Base-by-base conservation (phyloP, 2,888 invertebrate genomes). In the Phasia obesa region DNA sequence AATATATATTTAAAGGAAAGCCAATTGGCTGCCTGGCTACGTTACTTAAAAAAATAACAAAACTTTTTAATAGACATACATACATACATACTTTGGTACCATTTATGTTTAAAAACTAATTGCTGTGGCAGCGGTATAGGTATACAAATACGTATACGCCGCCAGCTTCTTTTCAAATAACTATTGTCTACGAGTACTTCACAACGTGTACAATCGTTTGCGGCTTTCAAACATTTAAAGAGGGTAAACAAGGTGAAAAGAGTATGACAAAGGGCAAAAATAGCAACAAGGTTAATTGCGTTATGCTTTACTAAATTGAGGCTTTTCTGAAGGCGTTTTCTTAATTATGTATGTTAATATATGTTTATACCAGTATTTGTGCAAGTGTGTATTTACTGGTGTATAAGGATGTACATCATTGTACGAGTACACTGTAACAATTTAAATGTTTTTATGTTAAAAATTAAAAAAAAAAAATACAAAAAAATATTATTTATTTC, bases 241-340 rank as follows among this genome's bases (percentile, higher is more conserved):
- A 47, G 11, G 35, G n/a, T 17, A 4, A 15, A 27, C 17, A 17
- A 57, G 17, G 25, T 6, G 17, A 23, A 1, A 49, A 17, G 31
- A 23, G 27, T 27, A 27, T 19, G 51, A 69, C 21, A 38, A 21
- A 59, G 25, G 49, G 27, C 42, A 49, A 64, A 77, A 78, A 74
- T 69, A 74, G 62, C 74, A 74, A 80, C 55, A 80, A 62, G 49
- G 67, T 67, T 76, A 80, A 81, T 81, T 81, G 75, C 49, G 64
- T 81, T 70, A 70, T 64, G 75, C 80, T 70, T 70, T 55, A 47
- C 69, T 75, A 59, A 64, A 75, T 81, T 81, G 57, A 70, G 64
- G 80, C 64, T 75, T 70, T 81, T 64, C 76, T 73, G 27, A 73
- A 73, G 77, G 76, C 71, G 62, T 71, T 71, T 65, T 71, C 62